These are phyloP conservation scores for Sturnira hondurensis DNA, from an alignment of 2,113 vertebrate genomes.

Conservation along the genomic window DNA sequence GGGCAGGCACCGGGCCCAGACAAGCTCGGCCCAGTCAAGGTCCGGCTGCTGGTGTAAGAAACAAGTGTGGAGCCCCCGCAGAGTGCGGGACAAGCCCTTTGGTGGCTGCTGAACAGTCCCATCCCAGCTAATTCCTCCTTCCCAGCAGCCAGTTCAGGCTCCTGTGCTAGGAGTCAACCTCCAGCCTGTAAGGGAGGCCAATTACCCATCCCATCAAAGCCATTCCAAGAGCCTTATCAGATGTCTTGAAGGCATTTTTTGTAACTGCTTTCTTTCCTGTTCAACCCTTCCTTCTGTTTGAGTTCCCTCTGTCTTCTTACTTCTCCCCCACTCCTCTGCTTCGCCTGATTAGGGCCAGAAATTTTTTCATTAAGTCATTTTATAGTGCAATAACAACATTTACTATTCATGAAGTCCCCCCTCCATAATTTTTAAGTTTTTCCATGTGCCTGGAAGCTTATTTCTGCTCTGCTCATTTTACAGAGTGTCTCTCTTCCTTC, in stretches of 20 bases:
- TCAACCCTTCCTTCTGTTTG: neutral
- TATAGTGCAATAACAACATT: constrained; percentile 64
- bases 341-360: constrained; percentile 56
- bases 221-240: neutral
- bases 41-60: neutral
- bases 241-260: neutral
- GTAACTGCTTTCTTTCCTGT: neutral
- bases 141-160: neutral
- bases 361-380: constrained; percentile 66
- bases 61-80: neutral
- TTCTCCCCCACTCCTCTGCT: neutral
- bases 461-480: constrained; percentile 60
- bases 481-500: constrained; percentile 48
- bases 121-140: neutral
- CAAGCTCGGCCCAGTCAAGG: neutral
- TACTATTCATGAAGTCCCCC: constrained; percentile 72
- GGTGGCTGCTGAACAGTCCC: neutral
- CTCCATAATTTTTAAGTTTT: constrained; percentile 67
- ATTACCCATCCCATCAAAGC: neutral
- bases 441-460: constrained; percentile 72
- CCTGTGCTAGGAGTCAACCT: neutral
- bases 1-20: neutral
- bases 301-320: neutral
- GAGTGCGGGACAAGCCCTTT: neutral
- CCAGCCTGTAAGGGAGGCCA: neutral